Percentiles rank a stretch among this genome's conserved stretches.
phyloP scores from a whole-genome alignment of 92 coral and sea anemone genomes.

The Epizoanthus ramosus region DNA sequence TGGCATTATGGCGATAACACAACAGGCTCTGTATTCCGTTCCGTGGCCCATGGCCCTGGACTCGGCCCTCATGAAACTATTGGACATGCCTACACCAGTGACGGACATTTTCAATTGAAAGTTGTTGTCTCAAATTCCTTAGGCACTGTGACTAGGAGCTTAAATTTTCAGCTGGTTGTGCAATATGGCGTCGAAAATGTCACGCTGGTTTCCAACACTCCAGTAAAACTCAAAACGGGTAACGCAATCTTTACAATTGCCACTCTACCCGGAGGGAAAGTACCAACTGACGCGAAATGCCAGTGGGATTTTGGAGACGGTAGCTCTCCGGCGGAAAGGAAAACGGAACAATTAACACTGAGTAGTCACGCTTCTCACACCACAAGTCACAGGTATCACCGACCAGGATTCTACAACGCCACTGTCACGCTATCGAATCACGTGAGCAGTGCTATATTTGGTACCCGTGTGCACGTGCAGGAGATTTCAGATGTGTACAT shows the following conservation, averaged over 20 bases:
- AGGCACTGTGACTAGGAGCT: slow-evolving; percentile 45
- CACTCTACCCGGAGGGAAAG: slow-evolving; percentile 42
- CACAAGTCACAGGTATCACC: slow-evolving; percentile 52
- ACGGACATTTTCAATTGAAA: slow-evolving; percentile 66
- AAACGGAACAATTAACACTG: slow-evolving; percentile 41
- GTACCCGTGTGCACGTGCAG: slow-evolving; percentile 58
- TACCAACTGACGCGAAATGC: slow-evolving; percentile 75
- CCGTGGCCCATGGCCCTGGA: slow-evolving; percentile 30
- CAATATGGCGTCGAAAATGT: slow-evolving; percentile 71
- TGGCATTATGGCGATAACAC: slow-evolving; percentile 69
- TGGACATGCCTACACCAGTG: slow-evolving; percentile 61
- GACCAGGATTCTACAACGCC: slow-evolving; percentile 59
- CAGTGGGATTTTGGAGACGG: slow-evolving; percentile 78
- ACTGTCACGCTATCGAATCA: slow-evolving; percentile 83
- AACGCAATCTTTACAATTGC: slow-evolving; percentile 52
- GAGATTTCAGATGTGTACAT: slow-evolving; percentile 47
- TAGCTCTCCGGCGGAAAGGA: slow-evolving; percentile 9
- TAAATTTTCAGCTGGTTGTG: slow-evolving; percentile 52
- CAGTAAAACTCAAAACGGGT: slow-evolving; percentile 66
- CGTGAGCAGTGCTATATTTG: slow-evolving; percentile 66
- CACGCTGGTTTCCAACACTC: slow-evolving; percentile 58
- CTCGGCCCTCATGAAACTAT: slow-evolving; percentile 51
- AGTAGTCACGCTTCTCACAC: slow-evolving; percentile 37
- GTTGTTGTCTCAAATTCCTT: slow-evolving; percentile 77
- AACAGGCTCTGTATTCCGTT: slow-evolving; percentile 38